Evolutionary conservation across 2,888 invertebrate genomes (phyloP).

Genomic region (Deilephila elpenor): DNA sequence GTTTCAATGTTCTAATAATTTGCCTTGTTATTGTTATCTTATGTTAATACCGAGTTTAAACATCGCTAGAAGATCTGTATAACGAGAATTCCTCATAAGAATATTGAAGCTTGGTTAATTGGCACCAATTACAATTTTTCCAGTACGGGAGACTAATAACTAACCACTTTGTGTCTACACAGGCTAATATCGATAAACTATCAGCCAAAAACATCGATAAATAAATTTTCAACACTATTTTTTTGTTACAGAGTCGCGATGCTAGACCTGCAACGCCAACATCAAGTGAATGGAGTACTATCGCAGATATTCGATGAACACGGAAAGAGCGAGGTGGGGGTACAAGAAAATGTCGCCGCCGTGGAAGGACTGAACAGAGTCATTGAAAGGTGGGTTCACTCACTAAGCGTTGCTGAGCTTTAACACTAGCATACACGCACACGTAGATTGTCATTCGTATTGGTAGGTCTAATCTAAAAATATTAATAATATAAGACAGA

Average conservation of each 20-base stretch:
- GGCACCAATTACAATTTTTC: too few species aligned
- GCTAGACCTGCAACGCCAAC: slow-evolving; percentile 75
- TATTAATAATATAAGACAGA: neutral
- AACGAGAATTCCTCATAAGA: too few species aligned
- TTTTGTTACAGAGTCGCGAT: slow-evolving; percentile 67
- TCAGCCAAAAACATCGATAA: neutral
- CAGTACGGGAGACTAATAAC: too few species aligned
- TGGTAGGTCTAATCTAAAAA: neutral
- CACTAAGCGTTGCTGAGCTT: slow-evolving; percentile 8
- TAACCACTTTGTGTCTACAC: too few species aligned
- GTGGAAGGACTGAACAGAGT: slow-evolving; percentile 86
- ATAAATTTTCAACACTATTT: neutral
- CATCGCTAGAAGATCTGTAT: too few species aligned
- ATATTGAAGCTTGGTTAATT: too few species aligned
- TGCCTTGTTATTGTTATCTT: too few species aligned
- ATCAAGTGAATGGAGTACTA: slow-evolving; percentile 61
- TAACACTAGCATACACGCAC: neutral
- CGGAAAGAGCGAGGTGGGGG: slow-evolving; percentile 63
- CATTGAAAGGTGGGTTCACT: slow-evolving; percentile 84
- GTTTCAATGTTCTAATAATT: too few species aligned
- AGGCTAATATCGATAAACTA: neutral
- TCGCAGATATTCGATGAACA: slow-evolving; percentile 65
- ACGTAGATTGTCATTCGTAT: too few species aligned
- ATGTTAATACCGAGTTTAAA: too few species aligned
- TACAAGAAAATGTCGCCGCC: slow-evolving; percentile 67